Evolutionary conservation across 1,140 invertebrate species (phyloP), one percentile per base, ranked within the genome.

Genomic region (Saccostrea cuccullata): DNA sequence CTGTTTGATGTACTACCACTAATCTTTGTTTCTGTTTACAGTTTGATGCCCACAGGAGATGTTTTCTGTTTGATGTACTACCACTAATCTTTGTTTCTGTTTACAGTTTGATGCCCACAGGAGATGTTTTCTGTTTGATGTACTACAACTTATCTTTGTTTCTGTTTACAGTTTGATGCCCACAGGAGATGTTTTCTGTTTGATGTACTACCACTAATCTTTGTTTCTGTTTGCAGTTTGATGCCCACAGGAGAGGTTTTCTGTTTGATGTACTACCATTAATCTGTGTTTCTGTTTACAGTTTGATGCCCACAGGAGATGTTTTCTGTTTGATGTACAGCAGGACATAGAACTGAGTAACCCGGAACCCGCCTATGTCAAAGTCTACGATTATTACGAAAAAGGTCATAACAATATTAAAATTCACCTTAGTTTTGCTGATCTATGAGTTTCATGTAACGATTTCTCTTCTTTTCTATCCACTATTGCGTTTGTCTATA

Each of bases 331-430:
- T 56, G 97, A 97, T 15, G 97, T 98, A 5, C 97, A 97, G 92
- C 96, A 98, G 92, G 97, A 97, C 9, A 97, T 97, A 90, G 97
- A 97, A 95, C 97, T 98, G 5, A 97, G 97, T 0, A 97, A 97
- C 92, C 97, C 98, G 92, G 97, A 97, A 93, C 97, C 97, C 23
- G 97, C 98, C 30, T 96, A 97, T 56, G 97, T 99, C 12, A 96
- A 96, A 36, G 96, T 98, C 90, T 99, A 98, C 91, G 98, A 99
- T 93, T 99, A 99, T 94, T 99, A 99, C 93, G 97, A 98, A 94
- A 97, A 96, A 92, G 97, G 98, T 98, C 30, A 36, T 2, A 1
- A 36, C 30, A 36, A 36, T 36, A 1, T 36, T 36, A 36, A 36
- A 36, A 36, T 36, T 36, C 30, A 36, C 30, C 0, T 36, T 2